Evolutionary conservation across 2,797 vertebrate species (phyloP).

Genomic region (Nasua narica): DNA sequence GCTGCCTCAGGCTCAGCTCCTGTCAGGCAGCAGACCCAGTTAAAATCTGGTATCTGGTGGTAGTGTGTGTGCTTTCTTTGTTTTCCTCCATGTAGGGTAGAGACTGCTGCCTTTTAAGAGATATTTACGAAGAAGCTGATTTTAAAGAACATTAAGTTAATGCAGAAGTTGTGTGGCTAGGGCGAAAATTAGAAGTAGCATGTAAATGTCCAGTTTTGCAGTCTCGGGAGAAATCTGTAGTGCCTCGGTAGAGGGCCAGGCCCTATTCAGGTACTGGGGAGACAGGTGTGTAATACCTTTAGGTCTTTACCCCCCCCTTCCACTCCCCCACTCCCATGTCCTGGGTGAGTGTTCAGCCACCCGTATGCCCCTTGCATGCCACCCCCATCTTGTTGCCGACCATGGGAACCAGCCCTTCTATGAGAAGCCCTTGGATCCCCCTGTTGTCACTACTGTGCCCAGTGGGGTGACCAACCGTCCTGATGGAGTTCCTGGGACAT

Average conservation of each 20-base stretch:
- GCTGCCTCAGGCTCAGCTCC: not conserved
- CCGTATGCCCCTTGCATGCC: not conserved
- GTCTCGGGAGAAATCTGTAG: not conserved
- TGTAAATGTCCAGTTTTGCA: not conserved
- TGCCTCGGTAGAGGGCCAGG: not conserved
- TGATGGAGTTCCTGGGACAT: not conserved
- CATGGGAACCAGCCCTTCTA: not conserved
- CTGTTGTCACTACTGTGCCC: not conserved
- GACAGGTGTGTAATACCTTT: not conserved
- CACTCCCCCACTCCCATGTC: not conserved
- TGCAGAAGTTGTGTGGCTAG: not conserved
- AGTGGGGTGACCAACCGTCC: not conserved
- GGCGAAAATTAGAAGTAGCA: not conserved
- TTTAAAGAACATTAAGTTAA: not conserved
- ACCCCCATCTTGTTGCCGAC: not conserved
- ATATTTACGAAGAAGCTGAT: not conserved
- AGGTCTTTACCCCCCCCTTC: not conserved
- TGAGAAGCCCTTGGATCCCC: not conserved
- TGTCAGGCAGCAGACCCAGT: not conserved
- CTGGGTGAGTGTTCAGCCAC: not conserved
- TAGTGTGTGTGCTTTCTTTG: not conserved
- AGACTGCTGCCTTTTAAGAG: slow-evolving; percentile 2
- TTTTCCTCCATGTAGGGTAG: not conserved
- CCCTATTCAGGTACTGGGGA: not conserved
- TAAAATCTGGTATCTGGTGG: not conserved